These are phyloP conservation scores for Toxotes lorentzi DNA, from an alignment of 2,797 vertebrate genomes.

Conservation along the genomic window DNA sequence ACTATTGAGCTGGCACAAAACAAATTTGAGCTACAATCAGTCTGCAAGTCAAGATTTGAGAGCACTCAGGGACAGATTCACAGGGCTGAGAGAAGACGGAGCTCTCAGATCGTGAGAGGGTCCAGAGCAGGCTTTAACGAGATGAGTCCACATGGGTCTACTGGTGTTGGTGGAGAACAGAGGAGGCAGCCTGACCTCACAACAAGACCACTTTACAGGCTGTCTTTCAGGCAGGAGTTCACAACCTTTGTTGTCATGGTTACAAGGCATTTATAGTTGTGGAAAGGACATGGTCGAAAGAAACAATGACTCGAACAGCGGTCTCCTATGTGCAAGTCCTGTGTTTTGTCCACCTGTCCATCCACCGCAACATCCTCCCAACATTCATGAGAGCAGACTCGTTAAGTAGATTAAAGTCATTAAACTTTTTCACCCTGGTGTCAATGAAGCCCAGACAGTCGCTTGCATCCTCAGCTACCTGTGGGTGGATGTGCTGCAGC, in stretches of 20 bases:
- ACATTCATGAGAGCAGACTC: no score
- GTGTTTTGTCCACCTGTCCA: no score
- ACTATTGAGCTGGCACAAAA: conserved; percentile 45
- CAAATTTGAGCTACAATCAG: conserved; percentile 40
- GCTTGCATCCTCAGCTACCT: neutral
- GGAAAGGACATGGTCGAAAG: no score
- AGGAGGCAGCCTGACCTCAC: neutral
- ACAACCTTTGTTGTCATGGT: no score
- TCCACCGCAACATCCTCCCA: no score
- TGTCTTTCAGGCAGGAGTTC: no score
- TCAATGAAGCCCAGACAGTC: neutral
- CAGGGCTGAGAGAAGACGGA: neutral
- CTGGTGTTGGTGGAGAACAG: neutral
- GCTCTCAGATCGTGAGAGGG: neutral
- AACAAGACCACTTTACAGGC: neutral
- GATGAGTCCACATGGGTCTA: neutral
- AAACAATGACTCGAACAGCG: no score
- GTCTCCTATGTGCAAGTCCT: no score
- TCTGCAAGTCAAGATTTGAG: conserved; percentile 38
- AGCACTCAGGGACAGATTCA: neutral
- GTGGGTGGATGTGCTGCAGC: neutral
- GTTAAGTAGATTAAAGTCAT: no score
- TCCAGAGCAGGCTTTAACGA: neutral
- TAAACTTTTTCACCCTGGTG: no score
- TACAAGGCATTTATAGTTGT: no score